phyloP scores from a whole-genome alignment of 2,113 vertebrate genomes.

The Poeciliopsis occidentalis region DNA sequence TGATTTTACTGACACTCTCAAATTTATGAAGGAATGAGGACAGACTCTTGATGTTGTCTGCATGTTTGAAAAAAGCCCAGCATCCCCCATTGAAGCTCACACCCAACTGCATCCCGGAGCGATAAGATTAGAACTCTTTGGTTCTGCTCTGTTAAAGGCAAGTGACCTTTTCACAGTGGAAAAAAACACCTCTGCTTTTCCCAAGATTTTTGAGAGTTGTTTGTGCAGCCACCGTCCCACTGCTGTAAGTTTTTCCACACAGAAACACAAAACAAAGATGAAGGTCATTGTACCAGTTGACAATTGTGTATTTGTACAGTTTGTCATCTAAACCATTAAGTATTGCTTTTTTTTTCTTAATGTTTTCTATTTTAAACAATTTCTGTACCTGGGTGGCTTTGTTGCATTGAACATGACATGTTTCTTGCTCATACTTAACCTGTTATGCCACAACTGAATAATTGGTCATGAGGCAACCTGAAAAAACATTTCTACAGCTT shows the following conservation, averaged over 20 bases:
- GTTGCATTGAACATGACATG: conserved; percentile 1
- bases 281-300: neutral
- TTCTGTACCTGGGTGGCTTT: neutral
- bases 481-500: conserved; percentile 4
- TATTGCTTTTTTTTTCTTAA: neutral
- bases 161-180: neutral
- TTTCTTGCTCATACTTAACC: conserved; percentile 1
- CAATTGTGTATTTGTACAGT: neutral
- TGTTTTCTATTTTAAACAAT: conserved; percentile 4
- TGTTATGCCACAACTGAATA: neutral
- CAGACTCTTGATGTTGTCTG: conserved; percentile 3
- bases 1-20: neutral
- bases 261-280: conserved; percentile 10
- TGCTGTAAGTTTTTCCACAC: conserved; percentile 1
- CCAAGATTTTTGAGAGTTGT: conserved; percentile 28
- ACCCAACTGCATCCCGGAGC: conserved; percentile 17
- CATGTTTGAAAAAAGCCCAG: conserved; percentile 5
- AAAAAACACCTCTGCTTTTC: conserved; percentile 59
- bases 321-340: neutral
- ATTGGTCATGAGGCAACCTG: conserved; percentile 16
- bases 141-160: conserved; percentile 25
- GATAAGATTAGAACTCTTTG: conserved; percentile 51
- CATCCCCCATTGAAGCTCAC: conserved; percentile 4
- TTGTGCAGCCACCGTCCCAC: conserved; percentile 14
- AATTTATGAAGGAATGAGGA: conserved; percentile 21